phyloP scores from a whole-genome alignment of 2,113 vertebrate genomes.

The Cervus canadensis region DNA sequence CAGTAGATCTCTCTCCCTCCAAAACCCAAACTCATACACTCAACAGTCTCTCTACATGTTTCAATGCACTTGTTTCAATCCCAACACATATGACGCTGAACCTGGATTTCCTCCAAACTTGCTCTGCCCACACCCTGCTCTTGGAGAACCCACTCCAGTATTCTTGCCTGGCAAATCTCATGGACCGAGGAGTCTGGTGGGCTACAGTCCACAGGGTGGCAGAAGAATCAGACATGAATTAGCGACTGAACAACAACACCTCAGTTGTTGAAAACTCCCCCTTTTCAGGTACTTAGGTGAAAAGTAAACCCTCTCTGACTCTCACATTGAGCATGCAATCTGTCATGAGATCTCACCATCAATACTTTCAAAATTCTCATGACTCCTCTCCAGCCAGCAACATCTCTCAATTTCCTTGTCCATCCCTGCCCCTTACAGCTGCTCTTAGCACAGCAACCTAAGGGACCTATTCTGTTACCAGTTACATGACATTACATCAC shows the following conservation, averaged over 20 bases:
- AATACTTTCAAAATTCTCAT: neutral
- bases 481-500: neutral
- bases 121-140: neutral
- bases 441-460: neutral
- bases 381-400: neutral
- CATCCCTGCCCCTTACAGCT: neutral
- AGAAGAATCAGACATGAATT: neutral
- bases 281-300: neutral
- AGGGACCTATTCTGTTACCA: accelerated
- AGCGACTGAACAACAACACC: neutral
- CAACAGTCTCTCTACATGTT: neutral
- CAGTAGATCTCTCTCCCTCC: neutral
- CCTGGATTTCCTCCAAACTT: neutral
- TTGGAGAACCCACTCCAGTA: neutral
- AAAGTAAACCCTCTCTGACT: neutral
- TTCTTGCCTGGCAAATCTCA: neutral
- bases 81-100: accelerated
- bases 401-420: neutral
- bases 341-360: neutral
- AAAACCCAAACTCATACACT: too few relatives aligned
- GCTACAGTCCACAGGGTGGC: neutral
- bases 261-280: accelerated
- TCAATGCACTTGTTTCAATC: neutral
- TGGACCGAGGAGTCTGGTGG: neutral
- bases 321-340: accelerated